These are phyloP conservation scores for Helarctos malayanus DNA, from an alignment of 2,797 vertebrate species.

Conservation along the genomic window DNA sequence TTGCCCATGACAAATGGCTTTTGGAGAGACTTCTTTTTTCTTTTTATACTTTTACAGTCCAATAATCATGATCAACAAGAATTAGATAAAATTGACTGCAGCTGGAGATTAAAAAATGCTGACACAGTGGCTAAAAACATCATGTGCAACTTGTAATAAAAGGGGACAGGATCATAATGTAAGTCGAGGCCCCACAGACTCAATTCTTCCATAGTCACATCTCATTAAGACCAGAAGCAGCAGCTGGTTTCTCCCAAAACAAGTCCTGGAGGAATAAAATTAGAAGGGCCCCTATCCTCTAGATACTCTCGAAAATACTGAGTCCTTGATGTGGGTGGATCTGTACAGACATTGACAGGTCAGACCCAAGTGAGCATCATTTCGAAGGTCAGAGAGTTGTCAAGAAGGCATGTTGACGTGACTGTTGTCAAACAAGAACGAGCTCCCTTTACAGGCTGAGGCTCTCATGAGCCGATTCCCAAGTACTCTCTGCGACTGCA, in stretches of 20 bases:
- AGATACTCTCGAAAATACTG: conserved; percentile 83
- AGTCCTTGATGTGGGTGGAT: conserved; percentile 82
- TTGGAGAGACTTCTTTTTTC: neutral
- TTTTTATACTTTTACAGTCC: conserved; percentile 57
- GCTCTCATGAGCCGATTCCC: conserved; percentile 80
- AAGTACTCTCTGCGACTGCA: neutral
- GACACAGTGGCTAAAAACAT: conserved; percentile 5
- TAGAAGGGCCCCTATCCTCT: conserved; percentile 79
- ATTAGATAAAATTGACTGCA: conserved; percentile 64
- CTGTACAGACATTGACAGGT: conserved; percentile 85
- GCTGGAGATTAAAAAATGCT: conserved; percentile 57
- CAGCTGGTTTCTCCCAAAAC: conserved; percentile 78
- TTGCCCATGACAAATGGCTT: neutral
- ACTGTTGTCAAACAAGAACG: conserved; percentile 76
- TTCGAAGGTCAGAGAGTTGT: conserved; percentile 86
- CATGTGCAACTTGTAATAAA: conserved; percentile 73
- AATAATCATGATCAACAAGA: conserved; percentile 65
- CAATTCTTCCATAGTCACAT: conserved; percentile 66
- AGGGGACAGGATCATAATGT: conserved; percentile 59
- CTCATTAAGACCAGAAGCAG: conserved; percentile 74
- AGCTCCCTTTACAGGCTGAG: conserved; percentile 85
- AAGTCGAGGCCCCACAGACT: conserved; percentile 63
- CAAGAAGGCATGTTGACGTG: conserved; percentile 81
- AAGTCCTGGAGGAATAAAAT: conserved; percentile 77
- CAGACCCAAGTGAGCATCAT: conserved; percentile 80